Evolutionary conservation across 2,113 vertebrate species (phyloP).

Genomic region (Menura novaehollandiae): DNA sequence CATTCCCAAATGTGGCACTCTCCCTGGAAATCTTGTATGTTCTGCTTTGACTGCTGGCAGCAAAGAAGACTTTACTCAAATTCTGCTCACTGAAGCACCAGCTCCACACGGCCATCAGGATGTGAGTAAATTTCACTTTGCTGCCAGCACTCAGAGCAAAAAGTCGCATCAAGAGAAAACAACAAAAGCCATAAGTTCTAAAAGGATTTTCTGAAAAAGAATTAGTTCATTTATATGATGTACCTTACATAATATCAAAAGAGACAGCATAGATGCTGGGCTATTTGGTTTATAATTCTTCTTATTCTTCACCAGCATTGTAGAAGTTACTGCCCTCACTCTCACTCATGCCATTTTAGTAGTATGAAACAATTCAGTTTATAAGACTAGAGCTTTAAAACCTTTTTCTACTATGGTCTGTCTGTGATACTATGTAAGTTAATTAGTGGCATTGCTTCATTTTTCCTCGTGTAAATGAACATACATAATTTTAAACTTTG

Average conservation of each 20-base stretch:
- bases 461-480: neutral
- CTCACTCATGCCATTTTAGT: neutral
- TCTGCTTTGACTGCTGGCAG: neutral
- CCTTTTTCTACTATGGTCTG: neutral
- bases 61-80: constrained; percentile 19
- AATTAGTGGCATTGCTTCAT: neutral
- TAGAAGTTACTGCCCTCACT: neutral
- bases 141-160: constrained; percentile 36
- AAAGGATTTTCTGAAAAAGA: constrained; percentile 44
- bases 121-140: constrained; percentile 49
- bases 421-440: neutral
- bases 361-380: neutral
- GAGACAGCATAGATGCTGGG: neutral
- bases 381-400: neutral
- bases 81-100: constrained; percentile 4
- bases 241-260: constrained; percentile 35
- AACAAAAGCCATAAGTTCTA: constrained; percentile 41
- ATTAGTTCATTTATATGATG: constrained; percentile 30
- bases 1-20: neutral
- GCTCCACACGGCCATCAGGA: neutral
- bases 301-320: neutral
- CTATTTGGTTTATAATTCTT: neutral
- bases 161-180: constrained; percentile 39
- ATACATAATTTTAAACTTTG: neutral
- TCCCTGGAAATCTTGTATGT: neutral